Percentiles rank a stretch among this genome's conserved stretches.
phyloP scores from a whole-genome alignment of 2,113 vertebrate species.

The Emberiza fucata region DNA sequence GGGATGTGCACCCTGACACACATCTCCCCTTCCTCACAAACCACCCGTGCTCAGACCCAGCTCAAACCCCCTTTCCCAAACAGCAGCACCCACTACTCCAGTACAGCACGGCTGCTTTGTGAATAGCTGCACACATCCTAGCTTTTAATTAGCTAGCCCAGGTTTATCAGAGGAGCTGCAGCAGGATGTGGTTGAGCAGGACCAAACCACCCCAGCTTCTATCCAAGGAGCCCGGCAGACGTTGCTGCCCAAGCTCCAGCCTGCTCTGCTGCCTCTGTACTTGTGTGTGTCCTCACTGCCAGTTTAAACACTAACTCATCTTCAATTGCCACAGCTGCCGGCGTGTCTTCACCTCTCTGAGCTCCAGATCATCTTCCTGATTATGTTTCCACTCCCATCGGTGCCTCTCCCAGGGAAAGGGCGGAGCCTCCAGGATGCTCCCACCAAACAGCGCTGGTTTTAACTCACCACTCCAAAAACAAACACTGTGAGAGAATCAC shows the following conservation, averaged over 20 bases:
- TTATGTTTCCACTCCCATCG: background rate
- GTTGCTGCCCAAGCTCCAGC: background rate
- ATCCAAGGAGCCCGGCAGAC: background rate
- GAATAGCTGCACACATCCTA: accelerated
- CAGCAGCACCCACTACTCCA: background rate
- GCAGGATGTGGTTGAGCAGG: constrained; percentile 13
- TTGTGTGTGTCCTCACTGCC: background rate
- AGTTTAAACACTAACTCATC: background rate
- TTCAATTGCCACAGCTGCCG: background rate
- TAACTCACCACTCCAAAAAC: background rate
- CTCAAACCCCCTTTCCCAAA: background rate
- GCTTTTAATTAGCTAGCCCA: background rate
- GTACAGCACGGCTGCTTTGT: accelerated
- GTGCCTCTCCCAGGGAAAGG: background rate
- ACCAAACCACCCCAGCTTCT: background rate
- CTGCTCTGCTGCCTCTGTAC: background rate
- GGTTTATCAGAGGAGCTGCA: constrained; percentile 24
- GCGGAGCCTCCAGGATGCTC: background rate
- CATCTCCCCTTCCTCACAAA: background rate
- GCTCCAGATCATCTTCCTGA: background rate
- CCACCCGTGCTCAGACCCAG: accelerated
- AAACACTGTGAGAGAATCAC: background rate
- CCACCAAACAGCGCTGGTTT: background rate
- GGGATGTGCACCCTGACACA: background rate
- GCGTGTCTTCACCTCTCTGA: background rate